These are phyloP conservation scores for Babyrousa celebensis DNA, from an alignment of 2,797 vertebrate genomes.

Conservation along the genomic window DNA sequence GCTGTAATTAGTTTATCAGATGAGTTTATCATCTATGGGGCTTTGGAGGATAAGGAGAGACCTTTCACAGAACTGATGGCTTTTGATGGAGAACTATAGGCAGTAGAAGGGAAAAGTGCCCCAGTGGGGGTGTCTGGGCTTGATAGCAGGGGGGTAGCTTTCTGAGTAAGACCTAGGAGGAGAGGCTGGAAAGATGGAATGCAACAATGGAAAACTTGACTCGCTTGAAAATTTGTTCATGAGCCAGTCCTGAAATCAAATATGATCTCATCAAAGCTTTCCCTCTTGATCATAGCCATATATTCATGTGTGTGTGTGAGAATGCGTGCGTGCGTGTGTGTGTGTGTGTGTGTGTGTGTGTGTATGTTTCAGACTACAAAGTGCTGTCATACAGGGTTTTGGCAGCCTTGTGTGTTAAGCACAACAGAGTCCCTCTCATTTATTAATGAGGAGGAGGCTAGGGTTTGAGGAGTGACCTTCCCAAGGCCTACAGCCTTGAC, in stretches of 20 bases:
- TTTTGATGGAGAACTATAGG: not conserved
- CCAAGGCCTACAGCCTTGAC: not conserved
- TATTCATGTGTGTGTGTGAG: not conserved
- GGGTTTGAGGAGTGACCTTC: not conserved
- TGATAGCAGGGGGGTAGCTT: not conserved
- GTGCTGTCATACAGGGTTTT: not conserved
- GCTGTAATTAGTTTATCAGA: conserved; percentile 61
- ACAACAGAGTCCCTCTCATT: not conserved
- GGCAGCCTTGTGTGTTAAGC: not conserved
- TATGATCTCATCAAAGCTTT: conserved; percentile 70
- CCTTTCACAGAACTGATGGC: not conserved
- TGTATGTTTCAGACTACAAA: conserved; percentile 34
- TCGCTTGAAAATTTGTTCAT: conserved; percentile 64
- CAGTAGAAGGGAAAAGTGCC: not conserved
- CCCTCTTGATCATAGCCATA: not conserved
- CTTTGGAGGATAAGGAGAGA: not conserved
- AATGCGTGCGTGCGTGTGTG: not conserved
- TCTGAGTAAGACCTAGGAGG: conserved; percentile 61
- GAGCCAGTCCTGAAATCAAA: conserved; percentile 69
- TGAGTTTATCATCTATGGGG: not conserved
- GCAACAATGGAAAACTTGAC: conserved; percentile 73
- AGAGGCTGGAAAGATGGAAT: not conserved
- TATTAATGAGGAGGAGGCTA: not conserved
- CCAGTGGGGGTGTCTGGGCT: not conserved
- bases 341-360: fast-evolving